Evolutionary conservation across 2,113 vertebrate genomes (phyloP), one percentile per base, ranked within the genome.

Genomic region (Miniopterus natalensis): DNA sequence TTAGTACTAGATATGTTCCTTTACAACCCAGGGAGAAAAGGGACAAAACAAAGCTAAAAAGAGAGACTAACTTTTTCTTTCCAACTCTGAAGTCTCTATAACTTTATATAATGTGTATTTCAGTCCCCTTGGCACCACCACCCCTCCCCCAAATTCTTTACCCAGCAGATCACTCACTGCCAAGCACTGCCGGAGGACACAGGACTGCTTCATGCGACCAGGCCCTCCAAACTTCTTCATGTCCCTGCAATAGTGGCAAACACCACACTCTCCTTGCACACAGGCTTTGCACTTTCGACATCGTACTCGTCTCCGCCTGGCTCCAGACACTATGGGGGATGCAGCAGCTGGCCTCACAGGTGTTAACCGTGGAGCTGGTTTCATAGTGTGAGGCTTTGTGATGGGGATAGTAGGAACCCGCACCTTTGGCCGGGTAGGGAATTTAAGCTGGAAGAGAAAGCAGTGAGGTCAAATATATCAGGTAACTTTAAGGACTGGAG

Each of bases 201-300:
- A 99, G 95, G 99, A 98, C 98, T 99, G 99, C 98, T 99, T 99
- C 98, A 99, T 99, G 49, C 99, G 98, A 20, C 99, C 99, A 10
- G 99, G 99, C 0, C 99, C 99, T 0, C 99, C 99, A 25, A 99
- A 99, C 97, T 99, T 99, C 98, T 99, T 99, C 99, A 99, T 99
- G 98, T 99, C 99, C 31, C 98, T 99, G 98, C 99, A 99, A 97
- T 99, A 99, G 97, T 99, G 99, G 98, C 99, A 99, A 87, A 98
- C 98, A 83, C 99, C 99, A 47, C 99, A 99, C 98, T 99, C 99
- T 57, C 98, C 99, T 93, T 99, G 99, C 97, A 99, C 97, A 97
- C 99, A 99, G 20, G 98, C 99, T n/a, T 99, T 98, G 90, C 99
- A 99, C 94, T 99, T 99, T 23, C 99, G 99, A 96, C 99, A 99